Evolutionary conservation across 2,113 vertebrate species (phyloP), one percentile per base, ranked within the genome.

Genomic region (Cyprinodon brontotheroides): DNA sequence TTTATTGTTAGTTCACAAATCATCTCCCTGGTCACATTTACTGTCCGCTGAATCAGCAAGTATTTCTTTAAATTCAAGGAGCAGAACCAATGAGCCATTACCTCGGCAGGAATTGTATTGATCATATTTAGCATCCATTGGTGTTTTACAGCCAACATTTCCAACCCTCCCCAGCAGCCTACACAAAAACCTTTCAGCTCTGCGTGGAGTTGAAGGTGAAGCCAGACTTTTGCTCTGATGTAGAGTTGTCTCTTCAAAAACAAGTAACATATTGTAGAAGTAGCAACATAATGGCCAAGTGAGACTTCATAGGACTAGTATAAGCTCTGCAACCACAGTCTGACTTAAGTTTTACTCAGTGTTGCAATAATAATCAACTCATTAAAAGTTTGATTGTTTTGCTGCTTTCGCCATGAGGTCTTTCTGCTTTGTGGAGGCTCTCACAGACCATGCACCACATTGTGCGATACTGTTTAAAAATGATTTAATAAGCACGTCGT

Each of bases 401-500:
- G 86, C 82, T 80, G 41, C 64, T 76, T 80, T 85, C 72, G 67
- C 77, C 59, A 48, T 82, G 50, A 86, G 72, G 82, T 72, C 61
- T 75, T 75, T 74, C 72, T 68, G n/a, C 80, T 84, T 77, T 73
- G 70, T 77, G 65, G 72, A 81, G 22, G 50, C 0, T 45, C 68
- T 70, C 70, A 37, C 69, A 61, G 72, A 78, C 79, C 48, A 66
- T 7, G 45, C 65, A 61, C 74, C 77, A 70, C 81, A 85, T 89
- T 60, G 84, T 74, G 77, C 57, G 22, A 92, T 89, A 91, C 88
- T 92, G 84, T 92, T 92, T 77, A 75, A 92, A 74, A 93, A 93
- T 92, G 80, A 92, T 94, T 93, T 91, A 91, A 94, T 93, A 94
- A 92, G 90, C 91, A 90, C 89, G 93, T 92, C 88, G 77, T 84